Evolutionary conservation across 1,140 invertebrate species (phyloP), one percentile per base, ranked within the genome.

Genomic region (Lucilia cuprina): DNA sequence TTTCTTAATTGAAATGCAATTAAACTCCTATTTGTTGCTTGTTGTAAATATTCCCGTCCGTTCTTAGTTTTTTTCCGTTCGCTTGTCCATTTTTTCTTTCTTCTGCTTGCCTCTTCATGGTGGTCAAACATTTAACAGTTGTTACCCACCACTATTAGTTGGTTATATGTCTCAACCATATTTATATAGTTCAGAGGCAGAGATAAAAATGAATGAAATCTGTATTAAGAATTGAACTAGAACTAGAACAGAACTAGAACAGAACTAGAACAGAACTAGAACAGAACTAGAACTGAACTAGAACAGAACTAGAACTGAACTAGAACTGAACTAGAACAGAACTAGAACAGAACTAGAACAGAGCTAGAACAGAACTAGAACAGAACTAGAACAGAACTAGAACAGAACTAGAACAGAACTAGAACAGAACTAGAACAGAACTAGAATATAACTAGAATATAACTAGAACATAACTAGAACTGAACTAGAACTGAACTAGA

Each of bases 51-150:
- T 70, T 25, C 65, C n/a, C 65, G n/a, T 12, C n/a, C 7, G 25
- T 30, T 30, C 14, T 60, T 60, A 3, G 41, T 5, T 41, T 55
- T 55, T 14, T 17, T 5, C 2, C 50, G 12, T 12, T 25, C 65
- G 10, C 4, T 25, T 25, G 8, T 70, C 25, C 19, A 21, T 70
- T 19, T 8, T 60, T 2, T 14, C n/a, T 60, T 60, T 17, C 55
- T 60, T 60, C 14, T 60, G n/a, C 55, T 60, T 70, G 19, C 65
- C 65, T 70, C 19, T 70, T 70, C 65, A 70, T 70, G 65, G 65
- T 70, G 65, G 19, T 70, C 65, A 70, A 70, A 12, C 19, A 70
- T 70, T 70, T 70, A 70, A 70, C 65, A 70, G n/a, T 70, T 70
- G 65, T 70, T 70, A 70, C 5, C 65, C 65, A 70, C 65, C 19